A percentile compares a stretch with the other conserved stretches of the same genome.
These are phyloP conservation scores for Poecilia latipinna DNA, from an alignment of 2,113 vertebrate species.

Conservation along the genomic window DNA sequence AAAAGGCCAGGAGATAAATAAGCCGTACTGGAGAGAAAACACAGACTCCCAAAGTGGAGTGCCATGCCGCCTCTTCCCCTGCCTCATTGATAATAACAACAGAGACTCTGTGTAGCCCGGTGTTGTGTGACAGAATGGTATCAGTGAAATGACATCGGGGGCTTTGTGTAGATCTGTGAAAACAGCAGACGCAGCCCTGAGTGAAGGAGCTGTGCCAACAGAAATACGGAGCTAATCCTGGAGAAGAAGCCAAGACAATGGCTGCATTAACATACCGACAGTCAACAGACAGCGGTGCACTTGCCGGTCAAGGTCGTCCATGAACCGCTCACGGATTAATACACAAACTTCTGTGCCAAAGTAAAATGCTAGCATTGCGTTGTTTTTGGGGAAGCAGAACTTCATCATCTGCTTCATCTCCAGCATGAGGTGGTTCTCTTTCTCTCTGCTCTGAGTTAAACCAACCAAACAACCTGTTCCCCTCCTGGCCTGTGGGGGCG, in stretches of 20 bases:
- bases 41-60: conserved; percentile 20
- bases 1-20: neutral
- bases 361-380: neutral
- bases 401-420: no score
- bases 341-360: neutral
- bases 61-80: conserved; percentile 17
- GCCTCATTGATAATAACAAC: conserved; percentile 42
- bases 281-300: conserved; percentile 37
- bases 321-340: neutral
- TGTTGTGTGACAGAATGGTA: conserved; percentile 50
- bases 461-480: no score
- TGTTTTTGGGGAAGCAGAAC: neutral
- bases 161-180: conserved; percentile 69
- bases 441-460: no score
- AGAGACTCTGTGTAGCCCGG: conserved; percentile 32
- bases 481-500: no score
- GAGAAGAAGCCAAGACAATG: conserved; percentile 67
- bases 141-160: conserved; percentile 70
- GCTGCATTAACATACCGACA: conserved; percentile 45
- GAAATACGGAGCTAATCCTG: conserved; percentile 73
- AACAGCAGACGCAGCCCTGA: conserved; percentile 60
- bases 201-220: conserved; percentile 59
- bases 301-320: conserved; percentile 54
- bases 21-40: neutral
- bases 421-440: no score